Evolutionary conservation across 1,140 invertebrate species (phyloP).

Genomic region (Mamestra configurata): DNA sequence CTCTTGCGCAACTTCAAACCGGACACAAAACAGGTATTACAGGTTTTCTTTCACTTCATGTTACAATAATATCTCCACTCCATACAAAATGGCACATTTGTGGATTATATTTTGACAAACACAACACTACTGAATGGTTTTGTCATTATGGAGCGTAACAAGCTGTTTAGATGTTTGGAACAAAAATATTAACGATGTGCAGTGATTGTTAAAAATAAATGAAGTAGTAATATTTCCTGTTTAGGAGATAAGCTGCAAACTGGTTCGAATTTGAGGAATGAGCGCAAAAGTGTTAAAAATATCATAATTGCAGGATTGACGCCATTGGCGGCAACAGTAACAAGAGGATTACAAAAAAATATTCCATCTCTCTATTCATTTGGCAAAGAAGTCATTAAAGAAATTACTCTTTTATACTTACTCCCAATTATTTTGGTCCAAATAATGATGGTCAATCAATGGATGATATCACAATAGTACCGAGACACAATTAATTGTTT

Average conservation of each 20-base stretch:
- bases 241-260: slow-evolving; percentile 19
- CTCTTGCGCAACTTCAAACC: not conserved
- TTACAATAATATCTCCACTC: not conserved
- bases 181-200: slow-evolving; percentile 12
- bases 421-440: not conserved
- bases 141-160: not conserved
- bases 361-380: not conserved
- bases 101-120: slow-evolving; percentile 35
- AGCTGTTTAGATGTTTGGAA: not conserved
- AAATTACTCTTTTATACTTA: too few species aligned
- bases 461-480: not conserved
- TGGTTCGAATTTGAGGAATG: not conserved
- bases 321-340: not conserved
- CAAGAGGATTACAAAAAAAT: not conserved
- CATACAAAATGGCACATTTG: slow-evolving; percentile 20
- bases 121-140: slow-evolving; percentile 2
- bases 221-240: slow-evolving; percentile 13
- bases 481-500: not conserved
- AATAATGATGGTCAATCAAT: not conserved
- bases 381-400: not conserved
- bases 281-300: not conserved
- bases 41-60: slow-evolving; percentile 12
- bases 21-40: slow-evolving; percentile 17
- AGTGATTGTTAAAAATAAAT: slow-evolving; percentile 23
- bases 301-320: not conserved